Conservation (phyloP, 1,140 invertebrate species). For the Sarcophaga bullata region DNA sequence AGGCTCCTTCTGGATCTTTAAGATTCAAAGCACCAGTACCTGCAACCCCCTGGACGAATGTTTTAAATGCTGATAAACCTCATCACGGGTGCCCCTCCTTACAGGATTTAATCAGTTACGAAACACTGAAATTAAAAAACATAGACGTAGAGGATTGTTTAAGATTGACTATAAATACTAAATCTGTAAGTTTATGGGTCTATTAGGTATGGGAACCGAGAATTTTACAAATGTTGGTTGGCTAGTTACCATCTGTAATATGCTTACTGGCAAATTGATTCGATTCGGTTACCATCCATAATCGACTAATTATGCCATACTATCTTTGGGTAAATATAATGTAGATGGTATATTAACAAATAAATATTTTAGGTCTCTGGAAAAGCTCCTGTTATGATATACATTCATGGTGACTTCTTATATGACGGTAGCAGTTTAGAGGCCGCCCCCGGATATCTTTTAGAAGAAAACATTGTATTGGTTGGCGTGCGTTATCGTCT, state of each 20-base stretch:
- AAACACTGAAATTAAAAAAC: slow-evolving; percentile 51
- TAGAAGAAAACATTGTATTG: slow-evolving; percentile 67
- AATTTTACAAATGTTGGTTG: not conserved
- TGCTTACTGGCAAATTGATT: not conserved
- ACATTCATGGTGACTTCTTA: slow-evolving; percentile 63
- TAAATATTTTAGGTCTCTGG: slow-evolving; percentile 50
- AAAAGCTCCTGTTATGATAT: slow-evolving; percentile 61
- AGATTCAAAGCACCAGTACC: slow-evolving; percentile 60
- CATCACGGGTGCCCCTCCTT: slow-evolving; percentile 60
- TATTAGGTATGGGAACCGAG: no score
- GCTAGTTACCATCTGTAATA: not conserved
- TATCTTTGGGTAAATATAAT: not conserved
- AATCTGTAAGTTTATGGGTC: slow-evolving; percentile 49
- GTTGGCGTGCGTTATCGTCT: slow-evolving; percentile 68
- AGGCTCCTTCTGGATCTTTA: slow-evolving; percentile 48
- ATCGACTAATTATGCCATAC: no score
- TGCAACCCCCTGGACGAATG: slow-evolving; percentile 65
- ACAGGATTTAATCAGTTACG: slow-evolving; percentile 52
- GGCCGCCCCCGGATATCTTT: slow-evolving; percentile 59
- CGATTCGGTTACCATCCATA: no score
- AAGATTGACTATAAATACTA: slow-evolving; percentile 56
- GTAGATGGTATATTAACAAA: not conserved
- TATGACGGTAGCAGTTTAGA: slow-evolving; percentile 58
- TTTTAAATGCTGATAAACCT: slow-evolving; percentile 55
- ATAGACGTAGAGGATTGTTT: slow-evolving; percentile 60